A percentile compares a stretch with the other conserved stretches of the same genome.
Evolutionary conservation across 2,797 vertebrate genomes (phyloP).

Genomic region (Phylloscopus collybita): DNA sequence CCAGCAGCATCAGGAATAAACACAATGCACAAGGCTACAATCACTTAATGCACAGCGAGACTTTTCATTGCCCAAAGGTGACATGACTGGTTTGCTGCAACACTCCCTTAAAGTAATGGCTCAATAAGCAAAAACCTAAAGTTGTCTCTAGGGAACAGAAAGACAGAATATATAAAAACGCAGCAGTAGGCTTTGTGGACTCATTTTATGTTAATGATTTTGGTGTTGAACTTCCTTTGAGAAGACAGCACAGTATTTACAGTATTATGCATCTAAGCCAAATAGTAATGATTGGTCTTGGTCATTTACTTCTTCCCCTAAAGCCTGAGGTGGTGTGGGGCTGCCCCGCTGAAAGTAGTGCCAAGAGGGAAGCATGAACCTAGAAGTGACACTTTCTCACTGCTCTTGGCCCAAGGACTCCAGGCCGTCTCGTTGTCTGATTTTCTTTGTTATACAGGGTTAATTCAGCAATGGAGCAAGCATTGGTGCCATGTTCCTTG

Average conservation of each 20-base stretch:
- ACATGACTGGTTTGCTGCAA: neutral
- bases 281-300: neutral
- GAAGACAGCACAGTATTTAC: neutral
- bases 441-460: neutral
- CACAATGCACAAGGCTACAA: neutral
- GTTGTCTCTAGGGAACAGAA: neutral
- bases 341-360: neutral
- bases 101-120: neutral
- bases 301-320: neutral
- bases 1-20: neutral
- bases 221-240: neutral
- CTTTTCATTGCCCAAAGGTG: neutral
- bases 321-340: neutral
- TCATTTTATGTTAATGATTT: neutral
- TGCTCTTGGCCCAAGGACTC: neutral
- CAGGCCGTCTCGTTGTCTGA: accelerated
- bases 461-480: neutral
- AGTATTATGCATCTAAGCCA: neutral
- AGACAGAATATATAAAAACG: neutral
- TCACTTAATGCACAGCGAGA: neutral
- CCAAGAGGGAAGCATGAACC: neutral
- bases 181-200: neutral
- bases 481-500: neutral
- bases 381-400: neutral
- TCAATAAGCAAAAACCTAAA: neutral